Base-by-base conservation (phyloP, 92 coral and sea anemone species). In the Phenganax stokvisi region DNA sequence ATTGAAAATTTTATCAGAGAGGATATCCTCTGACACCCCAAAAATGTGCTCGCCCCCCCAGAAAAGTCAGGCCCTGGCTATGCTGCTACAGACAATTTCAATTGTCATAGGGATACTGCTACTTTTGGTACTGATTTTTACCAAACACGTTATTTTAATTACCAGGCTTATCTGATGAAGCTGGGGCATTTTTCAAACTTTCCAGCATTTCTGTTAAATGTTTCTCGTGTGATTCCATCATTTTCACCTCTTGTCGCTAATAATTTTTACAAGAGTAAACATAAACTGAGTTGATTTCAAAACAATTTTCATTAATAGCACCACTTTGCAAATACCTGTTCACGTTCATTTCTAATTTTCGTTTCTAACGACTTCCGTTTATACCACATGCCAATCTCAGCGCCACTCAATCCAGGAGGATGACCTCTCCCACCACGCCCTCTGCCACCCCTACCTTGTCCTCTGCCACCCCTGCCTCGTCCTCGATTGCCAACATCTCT, bases 331-430 rank as follows among this genome's bases (percentile, higher is more conserved):
- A 51, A 51, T 54, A 79, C 83, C 83, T 79, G 83, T 12, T 44
- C 31, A 15, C 74, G 61, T 31, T 79, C 74, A 47, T 79, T 63
- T 79, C 56, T 68, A 31, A 44, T 51, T 6, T 77, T 77, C 44
- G 2, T 61, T 12, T 61, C 29, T 17, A 12, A 44, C 9, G 73
- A 20, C 25, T 28, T 79, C 20, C 47, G n/a, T 60, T 29, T 62
- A 51, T 79, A 65, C 74, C 74, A 79, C 83, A 79, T 30, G 53
- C 83, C 83, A 60, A 79, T 79, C 74, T 79, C 27, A 0, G 15
- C 51, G 17, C 83, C 83, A 62, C 61, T 5, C 51, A 79, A 54
- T 15, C 83, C 83, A 79, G 74, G 83, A 51, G 83, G 83, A n/a
- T 62, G 83, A 79, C 59, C 57, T 8, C 83, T 53, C 12, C 82